Conservation (phyloP, 2,888 invertebrate species). For the Mythimna ferrago region DNA sequence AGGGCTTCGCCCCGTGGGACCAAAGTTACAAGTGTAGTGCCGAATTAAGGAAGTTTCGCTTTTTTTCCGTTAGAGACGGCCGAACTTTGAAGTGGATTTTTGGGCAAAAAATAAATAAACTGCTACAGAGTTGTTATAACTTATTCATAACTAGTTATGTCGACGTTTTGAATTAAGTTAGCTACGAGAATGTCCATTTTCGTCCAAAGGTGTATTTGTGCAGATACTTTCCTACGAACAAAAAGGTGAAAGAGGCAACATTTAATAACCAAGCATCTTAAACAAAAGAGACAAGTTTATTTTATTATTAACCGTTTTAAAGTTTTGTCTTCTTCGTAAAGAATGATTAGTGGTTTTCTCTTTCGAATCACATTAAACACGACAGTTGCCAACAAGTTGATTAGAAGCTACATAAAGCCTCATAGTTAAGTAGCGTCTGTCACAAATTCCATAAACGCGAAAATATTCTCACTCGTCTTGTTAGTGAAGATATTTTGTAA, state of each 20-base stretch:
- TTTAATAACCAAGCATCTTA: neutral
- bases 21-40: slow-evolving; percentile 48
- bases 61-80: slow-evolving; percentile 42
- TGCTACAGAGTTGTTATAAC: slow-evolving; percentile 32
- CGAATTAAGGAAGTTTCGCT: slow-evolving; percentile 53
- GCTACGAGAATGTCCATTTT: neutral
- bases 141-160: slow-evolving; percentile 39
- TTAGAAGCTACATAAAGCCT: neutral
- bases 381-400: neutral
- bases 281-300: too few relatives aligned
- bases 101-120: slow-evolving; percentile 33
- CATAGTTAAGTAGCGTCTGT: neutral
- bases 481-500: neutral
- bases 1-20: slow-evolving; percentile 54
- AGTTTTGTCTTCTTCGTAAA: neutral
- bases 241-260: neutral
- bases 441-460: neutral
- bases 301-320: neutral
- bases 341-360: neutral
- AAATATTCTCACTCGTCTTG: neutral
- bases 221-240: neutral
- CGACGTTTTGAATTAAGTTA: slow-evolving; percentile 20
- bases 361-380: neutral
- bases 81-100: slow-evolving; percentile 52
- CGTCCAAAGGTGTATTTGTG: neutral